Evolutionary conservation across 2,797 vertebrate genomes (phyloP).

Genomic region (Podarcis siculus): DNA sequence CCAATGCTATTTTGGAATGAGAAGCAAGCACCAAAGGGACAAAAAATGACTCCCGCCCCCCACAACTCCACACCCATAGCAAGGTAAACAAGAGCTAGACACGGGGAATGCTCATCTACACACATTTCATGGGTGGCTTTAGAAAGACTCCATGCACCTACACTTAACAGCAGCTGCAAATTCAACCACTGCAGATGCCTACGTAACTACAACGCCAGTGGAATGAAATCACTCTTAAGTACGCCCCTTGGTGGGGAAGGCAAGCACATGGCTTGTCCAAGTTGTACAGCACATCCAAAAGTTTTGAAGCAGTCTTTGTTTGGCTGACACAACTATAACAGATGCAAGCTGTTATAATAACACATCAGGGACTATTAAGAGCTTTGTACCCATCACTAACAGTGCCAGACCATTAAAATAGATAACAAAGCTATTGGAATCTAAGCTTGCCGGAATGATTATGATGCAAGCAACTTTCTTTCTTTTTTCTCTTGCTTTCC

Average conservation of each 20-base stretch:
- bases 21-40: not conserved
- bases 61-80: not conserved
- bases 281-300: not conserved
- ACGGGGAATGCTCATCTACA: not conserved
- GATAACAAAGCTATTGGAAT: not conserved
- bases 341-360: constrained; percentile 30
- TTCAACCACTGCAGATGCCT: not conserved
- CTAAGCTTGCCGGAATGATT: not conserved
- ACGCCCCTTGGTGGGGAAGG: constrained; percentile 33
- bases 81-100: not conserved
- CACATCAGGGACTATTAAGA: constrained; percentile 41
- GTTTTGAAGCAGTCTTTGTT: constrained; percentile 35
- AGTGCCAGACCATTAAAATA: not conserved
- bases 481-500: not conserved
- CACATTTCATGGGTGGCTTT: not conserved
- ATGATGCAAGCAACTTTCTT: not conserved
- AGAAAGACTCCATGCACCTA: not conserved
- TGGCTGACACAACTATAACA: constrained; percentile 46
- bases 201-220: not conserved
- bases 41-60: not conserved
- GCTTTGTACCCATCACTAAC: not conserved
- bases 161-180: not conserved
- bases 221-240: not conserved
- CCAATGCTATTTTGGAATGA: not conserved
- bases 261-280: constrained; percentile 47